Conservation (phyloP, 2,888 invertebrate species). For the Leptinotarsa rubiginosa region DNA sequence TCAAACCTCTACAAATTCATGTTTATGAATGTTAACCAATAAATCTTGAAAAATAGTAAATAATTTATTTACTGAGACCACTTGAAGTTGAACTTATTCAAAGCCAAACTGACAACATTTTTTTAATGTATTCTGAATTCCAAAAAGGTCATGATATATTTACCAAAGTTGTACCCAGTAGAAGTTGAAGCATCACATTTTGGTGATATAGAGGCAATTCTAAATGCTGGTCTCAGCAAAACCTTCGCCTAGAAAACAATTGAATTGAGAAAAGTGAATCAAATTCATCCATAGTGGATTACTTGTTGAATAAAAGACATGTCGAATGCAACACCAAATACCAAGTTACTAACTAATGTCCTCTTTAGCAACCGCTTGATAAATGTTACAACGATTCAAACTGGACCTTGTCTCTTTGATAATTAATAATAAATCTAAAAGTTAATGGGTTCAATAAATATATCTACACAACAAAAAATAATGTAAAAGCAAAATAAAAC, state of each 20-base stretch:
- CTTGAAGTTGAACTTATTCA: background rate
- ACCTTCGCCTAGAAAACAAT: conserved; percentile 40
- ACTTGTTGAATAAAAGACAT: conserved; percentile 26
- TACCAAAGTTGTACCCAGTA: conserved; percentile 54
- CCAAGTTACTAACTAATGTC: too few species aligned
- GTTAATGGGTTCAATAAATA: background rate
- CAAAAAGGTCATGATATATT: conserved; percentile 14
- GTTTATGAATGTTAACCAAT: too few species aligned
- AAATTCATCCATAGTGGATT: background rate
- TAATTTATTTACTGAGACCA: too few species aligned
- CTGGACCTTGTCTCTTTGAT: background rate
- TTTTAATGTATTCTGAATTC: background rate
- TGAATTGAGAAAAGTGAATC: background rate
- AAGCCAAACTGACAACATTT: background rate
- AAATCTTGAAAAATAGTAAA: too few species aligned
- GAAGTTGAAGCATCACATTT: conserved; percentile 42
- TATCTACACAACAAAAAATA: background rate
- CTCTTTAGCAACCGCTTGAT: background rate
- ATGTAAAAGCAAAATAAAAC: background rate
- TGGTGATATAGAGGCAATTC: conserved; percentile 37
- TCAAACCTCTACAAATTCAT: too few species aligned
- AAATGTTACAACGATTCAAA: background rate
- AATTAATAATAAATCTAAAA: background rate
- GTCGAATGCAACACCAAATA: background rate
- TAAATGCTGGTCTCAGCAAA: conserved; percentile 38